A percentile compares a stretch with the other conserved stretches of the same genome.
Evolutionary conservation across 2,797 vertebrate genomes (phyloP).

Genomic region (Lophius americanus): DNA sequence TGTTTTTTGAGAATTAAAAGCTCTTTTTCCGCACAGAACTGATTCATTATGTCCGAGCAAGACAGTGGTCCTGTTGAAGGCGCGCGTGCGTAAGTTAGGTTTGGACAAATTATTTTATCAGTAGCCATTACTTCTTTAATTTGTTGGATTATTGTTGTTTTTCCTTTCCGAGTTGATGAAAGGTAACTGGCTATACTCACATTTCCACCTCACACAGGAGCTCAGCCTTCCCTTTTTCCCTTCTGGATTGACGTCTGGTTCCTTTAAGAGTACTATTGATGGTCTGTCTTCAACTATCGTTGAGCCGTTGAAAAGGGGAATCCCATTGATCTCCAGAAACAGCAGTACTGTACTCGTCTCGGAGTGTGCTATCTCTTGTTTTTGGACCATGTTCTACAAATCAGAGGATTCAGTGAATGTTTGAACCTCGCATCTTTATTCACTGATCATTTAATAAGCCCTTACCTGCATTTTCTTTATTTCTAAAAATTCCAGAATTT

Average conservation of each 20-base stretch:
- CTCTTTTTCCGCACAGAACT: constrained; percentile 39
- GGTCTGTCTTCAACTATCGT: constrained; percentile 38
- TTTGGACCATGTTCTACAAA: constrained; percentile 2
- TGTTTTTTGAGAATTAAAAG: constrained; percentile 62
- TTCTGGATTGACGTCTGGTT: constrained; percentile 63
- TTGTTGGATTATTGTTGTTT: constrained; percentile 1
- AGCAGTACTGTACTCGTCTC: constrained; percentile 6
- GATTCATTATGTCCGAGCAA: constrained; percentile 29
- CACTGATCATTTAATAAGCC: constrained; percentile 3
- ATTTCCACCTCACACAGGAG: constrained; percentile 33
- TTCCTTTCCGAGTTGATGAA: constrained; percentile 34
- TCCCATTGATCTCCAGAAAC: constrained; percentile 29
- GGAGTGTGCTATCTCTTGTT: neutral
- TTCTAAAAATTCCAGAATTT: constrained; percentile 6
- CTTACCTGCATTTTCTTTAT: constrained; percentile 7
- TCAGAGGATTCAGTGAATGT: constrained; percentile 2
- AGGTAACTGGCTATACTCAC: constrained; percentile 40
- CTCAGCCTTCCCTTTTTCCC: constrained; percentile 32
- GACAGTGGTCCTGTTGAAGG: constrained; percentile 23
- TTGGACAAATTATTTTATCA: neutral
- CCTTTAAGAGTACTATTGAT: constrained; percentile 50
- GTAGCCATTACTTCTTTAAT: constrained; percentile 23
- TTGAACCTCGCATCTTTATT: neutral
- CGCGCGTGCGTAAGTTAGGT: neutral
- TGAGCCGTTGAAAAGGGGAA: constrained; percentile 28